Base-by-base conservation (phyloP, 92 coral and sea anemone species). In the Phenganax marumi region DNA sequence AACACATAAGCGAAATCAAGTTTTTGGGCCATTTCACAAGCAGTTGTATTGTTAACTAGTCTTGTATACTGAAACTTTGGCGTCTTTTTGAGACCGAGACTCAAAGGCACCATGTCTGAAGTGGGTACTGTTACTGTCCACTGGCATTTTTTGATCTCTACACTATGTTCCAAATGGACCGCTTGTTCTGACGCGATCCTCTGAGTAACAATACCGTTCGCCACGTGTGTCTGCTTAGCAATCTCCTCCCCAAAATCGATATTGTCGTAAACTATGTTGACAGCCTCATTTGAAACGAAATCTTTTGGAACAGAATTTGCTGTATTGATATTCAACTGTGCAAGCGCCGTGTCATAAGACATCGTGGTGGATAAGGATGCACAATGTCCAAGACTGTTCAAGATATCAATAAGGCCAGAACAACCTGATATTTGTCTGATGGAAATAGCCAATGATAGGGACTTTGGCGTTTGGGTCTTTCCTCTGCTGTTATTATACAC, bases 371-470 rank as follows among this genome's bases (percentile, higher is more conserved):
- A 57, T 57, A 17, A 57, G 21, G 64, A 57, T 12, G 6, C 9
- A 8, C 21, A 9, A n/a, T n/a, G n/a, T n/a, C n/a, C n/a, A n/a
- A n/a, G n/a, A n/a, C n/a, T n/a, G n/a, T n/a, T n/a, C n/a, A 57
- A 57, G 64, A 57, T 57, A 57, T 57, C 64, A 57, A 57, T 57
- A 57, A 57, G 64, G 64, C 64, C 64, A 57, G 64, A 57, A 17
- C 64, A 57, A 57, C 64, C 64, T 57, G 64, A 57, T 57, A 57
- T 57, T 57, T 57, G 64, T 57, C 64, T 57, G 64, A 57, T 22
- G 18, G 64, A 57, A 22, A 57, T 57, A 57, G 64, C n/a, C n/a
- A n/a, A n/a, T n/a, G n/a, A n/a, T n/a, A n/a, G n/a, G n/a, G n/a
- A n/a, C n/a, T n/a, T n/a, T n/a, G n/a, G n/a, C n/a, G n/a, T n/a